Evolutionary conservation across 2,113 vertebrate species (phyloP).

Genomic region (Dipodomys stephensi): DNA sequence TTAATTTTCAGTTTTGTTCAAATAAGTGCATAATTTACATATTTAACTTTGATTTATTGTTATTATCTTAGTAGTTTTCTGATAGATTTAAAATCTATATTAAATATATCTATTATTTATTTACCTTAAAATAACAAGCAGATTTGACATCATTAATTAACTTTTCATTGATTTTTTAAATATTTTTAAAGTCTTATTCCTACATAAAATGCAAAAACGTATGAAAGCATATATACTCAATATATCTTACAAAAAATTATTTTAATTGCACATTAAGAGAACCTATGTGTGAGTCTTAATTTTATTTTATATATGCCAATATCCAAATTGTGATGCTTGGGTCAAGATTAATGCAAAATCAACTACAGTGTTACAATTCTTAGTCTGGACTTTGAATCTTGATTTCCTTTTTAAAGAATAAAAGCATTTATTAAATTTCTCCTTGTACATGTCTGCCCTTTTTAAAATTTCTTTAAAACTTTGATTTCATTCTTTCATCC

Average conservation of each 20-base stretch:
- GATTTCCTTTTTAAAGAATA: conserved; percentile 1
- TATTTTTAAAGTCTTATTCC: conserved; percentile 27
- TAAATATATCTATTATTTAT: neutral
- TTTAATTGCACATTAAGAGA: conserved; percentile 60
- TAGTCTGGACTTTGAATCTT: neutral
- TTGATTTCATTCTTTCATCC: neutral
- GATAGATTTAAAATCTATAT: neutral
- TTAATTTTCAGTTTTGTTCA: neutral
- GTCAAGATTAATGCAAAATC: conserved; percentile 76
- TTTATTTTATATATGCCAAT: conserved; percentile 53
- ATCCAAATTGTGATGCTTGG: conserved; percentile 50
- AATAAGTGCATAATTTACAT: neutral
- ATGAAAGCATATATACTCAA: conserved; percentile 36
- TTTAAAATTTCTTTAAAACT: neutral
- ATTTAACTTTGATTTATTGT: conserved; percentile 17
- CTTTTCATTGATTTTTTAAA: conserved; percentile 20
- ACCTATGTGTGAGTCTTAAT: conserved; percentile 53
- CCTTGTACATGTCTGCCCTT: neutral
- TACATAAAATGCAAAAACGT: conserved; percentile 62
- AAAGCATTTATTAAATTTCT: neutral
- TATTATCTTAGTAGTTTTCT: neutral
- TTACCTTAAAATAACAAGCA: conserved; percentile 3
- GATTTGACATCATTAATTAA: neutral
- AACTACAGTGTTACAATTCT: neutral
- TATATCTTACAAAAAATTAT: conserved; percentile 71